Evolutionary conservation across 2,888 invertebrate species (phyloP), one percentile per base, ranked within the genome.

Genomic region (Drosophila pegasa): DNA sequence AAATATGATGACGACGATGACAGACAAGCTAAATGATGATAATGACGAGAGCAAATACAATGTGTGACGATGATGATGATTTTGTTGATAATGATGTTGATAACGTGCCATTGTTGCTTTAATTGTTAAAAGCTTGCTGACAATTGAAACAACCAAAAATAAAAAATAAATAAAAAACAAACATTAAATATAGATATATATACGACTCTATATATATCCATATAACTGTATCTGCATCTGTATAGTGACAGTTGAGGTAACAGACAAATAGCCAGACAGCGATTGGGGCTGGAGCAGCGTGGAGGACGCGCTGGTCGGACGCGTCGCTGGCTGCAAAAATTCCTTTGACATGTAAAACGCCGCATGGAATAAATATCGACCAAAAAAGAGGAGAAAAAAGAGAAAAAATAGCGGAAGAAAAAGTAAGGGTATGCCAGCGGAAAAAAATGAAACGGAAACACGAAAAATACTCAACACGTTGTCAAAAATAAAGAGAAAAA

Each of bases 321-420:
- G 63, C 48, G 47, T 60, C 50, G 18, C 56, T 43, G 47, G 41
- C 57, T 57, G 74, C 56, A 45, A 65, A 59, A 59, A 60, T 74
- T 68, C 72, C 87, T 88, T 84, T 84, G 88, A 88, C 78, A 84
- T 88, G 83, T 69, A 83, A 88, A 83, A 77, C 75, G 60, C 64
- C 14, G 57, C 63, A 35, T 57, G 68, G 52, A 67, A 71, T 76
- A 65, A 60, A 70, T 56, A 57, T 67, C 48, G 43, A 41, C 33
- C 63, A 59, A 64, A 43, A 27, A 20, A 57, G 33, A 33, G 14
- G n/a, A n/a, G n/a, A 29, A 47, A 12, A 12, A 14, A 27, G 9
- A 16, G 1, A 2, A 12, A 29, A 12, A n/a, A 27, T 10, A n/a
- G 27, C 12, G 10, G 29, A 31, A 31, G 18, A 18, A 33, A 33